Base-by-base conservation (phyloP, 2,797 vertebrate genomes). In the Acipenser transmontanus region DNA sequence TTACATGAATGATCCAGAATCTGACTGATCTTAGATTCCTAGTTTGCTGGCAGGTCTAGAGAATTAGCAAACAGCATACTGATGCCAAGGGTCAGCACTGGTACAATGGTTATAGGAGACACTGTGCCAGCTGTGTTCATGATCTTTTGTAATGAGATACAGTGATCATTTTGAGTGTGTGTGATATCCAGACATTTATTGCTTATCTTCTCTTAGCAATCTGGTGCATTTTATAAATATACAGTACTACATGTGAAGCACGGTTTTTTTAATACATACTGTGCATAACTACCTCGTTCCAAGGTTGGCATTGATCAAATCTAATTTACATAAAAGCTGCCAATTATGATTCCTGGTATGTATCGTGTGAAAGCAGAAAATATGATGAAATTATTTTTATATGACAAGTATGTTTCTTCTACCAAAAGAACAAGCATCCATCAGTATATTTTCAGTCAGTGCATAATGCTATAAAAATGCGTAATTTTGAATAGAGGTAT, bases 1-100 rank as follows among this genome's bases (percentile, higher is more conserved):
- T 11, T 57, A 57, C 12, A 57, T 57, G 14, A 11, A n/a, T n/a
- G 14, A 57, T 34, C 66, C 68, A 69, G 74, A 75, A 83, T 76
- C 59, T 73, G 76, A 72, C 73, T 64, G 76, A 80, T 74, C 80
- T 79, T 76, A 77, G 70, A 73, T 76, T 74, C 75, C 75, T 72
- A 69, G 78, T 75, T 69, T 76, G 76, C 73, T 73, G 78, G 74
- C 75, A 76, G 71, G 74, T 71, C 71, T 72, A 61, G 73, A 71
- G 77, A 72, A 79, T 79, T 76, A 71, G 74, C 73, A 68, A 64
- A 57, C 12, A 57, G 14, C 12, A n/a, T n/a, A 1, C 12, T 11
- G 12, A 57, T 57, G 54, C 12, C 54, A 57, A 57, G 54, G 12
- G 14, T 57, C 54, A 13, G n/a, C 54, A 57, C 12, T 57, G 54